Evolutionary conservation across 2,797 vertebrate genomes (phyloP).

Genomic region (Oophaga sylvatica): DNA sequence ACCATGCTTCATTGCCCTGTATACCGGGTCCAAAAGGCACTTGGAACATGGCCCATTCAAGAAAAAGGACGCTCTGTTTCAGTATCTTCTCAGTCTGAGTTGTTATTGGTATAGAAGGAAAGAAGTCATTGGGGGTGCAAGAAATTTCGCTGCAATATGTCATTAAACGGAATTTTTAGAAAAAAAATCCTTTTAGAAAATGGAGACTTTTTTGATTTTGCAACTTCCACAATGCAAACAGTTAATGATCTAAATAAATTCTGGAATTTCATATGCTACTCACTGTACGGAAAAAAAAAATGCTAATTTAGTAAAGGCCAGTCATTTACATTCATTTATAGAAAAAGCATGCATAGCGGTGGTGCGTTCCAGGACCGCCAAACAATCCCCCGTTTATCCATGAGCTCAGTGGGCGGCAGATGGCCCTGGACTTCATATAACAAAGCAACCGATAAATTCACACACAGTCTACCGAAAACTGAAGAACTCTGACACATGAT

Average conservation of each 20-base stretch:
- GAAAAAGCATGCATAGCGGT: conserved; percentile 64
- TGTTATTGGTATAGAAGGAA: too few species aligned
- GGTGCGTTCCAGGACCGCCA: conserved; percentile 55
- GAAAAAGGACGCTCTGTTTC: too few species aligned
- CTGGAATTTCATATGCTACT: conserved; percentile 61
- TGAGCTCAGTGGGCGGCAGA: conserved; percentile 52
- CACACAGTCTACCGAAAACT: conserved; percentile 22
- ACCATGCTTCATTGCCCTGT: too few species aligned
- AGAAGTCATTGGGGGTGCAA: too few species aligned
- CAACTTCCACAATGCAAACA: conserved; percentile 50
- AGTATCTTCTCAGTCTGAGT: too few species aligned
- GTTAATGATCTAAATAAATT: conserved; percentile 57
- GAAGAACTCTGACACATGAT: not conserved
- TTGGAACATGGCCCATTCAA: too few species aligned
- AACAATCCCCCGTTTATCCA: conserved; percentile 51
- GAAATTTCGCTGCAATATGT: too few species aligned
- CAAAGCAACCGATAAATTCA: conserved; percentile 1
- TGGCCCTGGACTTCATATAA: conserved; percentile 41
- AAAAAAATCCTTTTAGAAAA: too few species aligned
- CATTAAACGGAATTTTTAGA: too few species aligned
- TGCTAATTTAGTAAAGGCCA: conserved; percentile 58
- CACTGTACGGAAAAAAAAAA: conserved; percentile 13
- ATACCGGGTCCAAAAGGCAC: too few species aligned
- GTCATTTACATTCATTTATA: conserved; percentile 70
- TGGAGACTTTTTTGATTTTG: not conserved